Base-by-base conservation (phyloP, 2,113 vertebrate genomes). In the Ameiurus melas region DNA sequence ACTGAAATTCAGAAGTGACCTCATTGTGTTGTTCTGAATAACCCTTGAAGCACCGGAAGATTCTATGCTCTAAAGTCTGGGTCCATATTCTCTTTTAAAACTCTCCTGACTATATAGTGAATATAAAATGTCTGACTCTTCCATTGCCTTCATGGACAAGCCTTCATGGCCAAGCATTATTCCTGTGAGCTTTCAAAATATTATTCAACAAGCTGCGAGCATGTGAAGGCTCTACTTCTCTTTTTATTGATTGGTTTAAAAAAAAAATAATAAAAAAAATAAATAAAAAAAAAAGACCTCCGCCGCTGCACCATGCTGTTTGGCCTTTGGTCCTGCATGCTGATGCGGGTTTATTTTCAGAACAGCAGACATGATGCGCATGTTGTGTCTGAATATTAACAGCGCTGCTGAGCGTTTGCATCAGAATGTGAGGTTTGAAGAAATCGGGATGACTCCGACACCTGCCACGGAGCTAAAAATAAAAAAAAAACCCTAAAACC, bases 311-410 rank as follows among this genome's bases (percentile, higher is more conserved):
- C 36, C 53, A 25, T 78, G 80, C 81, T 85, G 81, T 57, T 81
- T 77, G 82, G 39, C 82, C 85, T 88, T 88, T 86, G 86, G 64
- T 84, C 62, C 82, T 66, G 71, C 73, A 30, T 85, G 82, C 58
- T 73, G 83, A 70, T 71, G 53, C 25, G 51, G 80, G 71, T 36
- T 88, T 90, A 83, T 90, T 89, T 90, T 86, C 36, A 68, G n/a
- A 85, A 80, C 77, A 27, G 60, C 30, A 78, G 60, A 88, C 80
- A 79, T 30, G 39, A 83, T 53, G 79, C 84, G 71, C 58, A 88
- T 82, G 55, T 75, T 82, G 85, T 58, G 57, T 87, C n/a, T 80
- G 85, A 85, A 80, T 4, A 51, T 79, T 77, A 60, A 51, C 43
- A 68, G 82, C 19, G 4, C 30, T 27, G 62, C 77, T 68, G 86